Base-by-base conservation (phyloP, 1,140 invertebrate genomes). In the Chironomus striatipennis region DNA sequence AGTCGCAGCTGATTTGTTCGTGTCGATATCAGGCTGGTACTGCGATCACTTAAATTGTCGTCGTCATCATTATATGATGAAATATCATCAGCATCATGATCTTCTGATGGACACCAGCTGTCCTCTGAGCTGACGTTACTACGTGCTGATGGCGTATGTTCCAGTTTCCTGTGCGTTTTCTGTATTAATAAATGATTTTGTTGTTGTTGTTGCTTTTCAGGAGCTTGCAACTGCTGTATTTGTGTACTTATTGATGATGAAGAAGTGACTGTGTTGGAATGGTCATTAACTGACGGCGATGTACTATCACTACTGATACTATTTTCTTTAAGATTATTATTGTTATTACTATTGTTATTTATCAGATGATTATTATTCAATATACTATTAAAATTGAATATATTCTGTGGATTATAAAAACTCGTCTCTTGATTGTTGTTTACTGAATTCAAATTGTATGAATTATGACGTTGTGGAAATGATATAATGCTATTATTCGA, bases 1-100 rank as follows among this genome's bases (percentile, higher is more conserved):
- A 79, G 80, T 78, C 81, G 79, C 77, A 82, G 79, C 78, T 82
- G 81, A 15, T 79, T 82, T 78, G 82, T 82, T 77, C 81, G 79
- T 78, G 77, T 78, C 42, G 75, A 72, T 76, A 73, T 79, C 73
- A 80, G 77, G 77, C 76, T 34, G 18, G 6, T 70, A 18, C 65
- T 70, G 67, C 74, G 75, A 64, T 79, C 80, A 78, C 78, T 81
- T 79, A 81, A 78, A 76, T 79, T 79, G 9, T 74, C 73, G 12
- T 75, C 72, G 21, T 75, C 74, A 24, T 75, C 73, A 80, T 79
- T 81, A 79, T 73, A 43, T 34, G 70, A 76, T 12, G 67, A 73
- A n/a, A 75, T n/a, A 43, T 77, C 75, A 17, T 76, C 15, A 47
- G 7, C 47, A 65, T 34, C 74, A 42, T 74, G 76, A n/a, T 77